Percentiles rank a stretch among this genome's conserved stretches.
phyloP scores from a whole-genome alignment of 1,140 invertebrate species.

The Drosophila tani region DNA sequence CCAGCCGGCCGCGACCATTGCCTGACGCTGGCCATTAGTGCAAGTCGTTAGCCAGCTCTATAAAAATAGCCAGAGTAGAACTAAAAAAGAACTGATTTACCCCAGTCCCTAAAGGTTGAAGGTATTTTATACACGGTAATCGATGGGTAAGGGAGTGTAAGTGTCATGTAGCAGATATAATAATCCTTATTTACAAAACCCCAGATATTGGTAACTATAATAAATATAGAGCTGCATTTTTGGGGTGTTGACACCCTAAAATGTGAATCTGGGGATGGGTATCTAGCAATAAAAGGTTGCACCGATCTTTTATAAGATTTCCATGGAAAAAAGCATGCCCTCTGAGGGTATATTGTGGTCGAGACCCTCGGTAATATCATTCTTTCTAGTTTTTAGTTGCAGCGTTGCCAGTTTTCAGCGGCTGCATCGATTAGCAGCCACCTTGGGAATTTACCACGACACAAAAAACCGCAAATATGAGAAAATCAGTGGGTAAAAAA shows the following conservation, averaged over 20 bases:
- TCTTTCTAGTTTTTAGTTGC: conserved; percentile 32
- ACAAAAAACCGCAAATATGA: conserved; percentile 60
- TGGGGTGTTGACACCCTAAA: background rate
- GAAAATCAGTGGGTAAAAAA: conserved; percentile 33
- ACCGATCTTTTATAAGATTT: background rate
- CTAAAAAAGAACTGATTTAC: conserved; percentile 40
- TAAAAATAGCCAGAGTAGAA: conserved; percentile 49
- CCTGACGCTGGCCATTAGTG: conserved; percentile 74
- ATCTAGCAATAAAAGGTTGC: background rate
- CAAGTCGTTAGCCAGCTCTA: conserved; percentile 64
- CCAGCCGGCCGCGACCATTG: conserved; percentile 47
- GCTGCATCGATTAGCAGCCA: conserved; percentile 69
- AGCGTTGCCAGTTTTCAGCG: conserved; percentile 66
- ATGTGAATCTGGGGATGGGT: background rate
- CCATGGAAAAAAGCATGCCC: background rate
- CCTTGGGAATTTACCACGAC: conserved; percentile 63
- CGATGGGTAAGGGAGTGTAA: background rate
- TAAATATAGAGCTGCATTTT: background rate
- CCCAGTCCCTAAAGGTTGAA: conserved; percentile 30
- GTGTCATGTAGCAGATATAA: background rate
- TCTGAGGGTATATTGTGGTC: conserved; percentile 1
- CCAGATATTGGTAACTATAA: background rate
- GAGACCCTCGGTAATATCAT: background rate
- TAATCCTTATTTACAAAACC: background rate
- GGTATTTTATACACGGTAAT: conserved; percentile 1